These are phyloP conservation scores for Calliopum simillimum DNA, from an alignment of 2,888 invertebrate genomes.

Conservation along the genomic window DNA sequence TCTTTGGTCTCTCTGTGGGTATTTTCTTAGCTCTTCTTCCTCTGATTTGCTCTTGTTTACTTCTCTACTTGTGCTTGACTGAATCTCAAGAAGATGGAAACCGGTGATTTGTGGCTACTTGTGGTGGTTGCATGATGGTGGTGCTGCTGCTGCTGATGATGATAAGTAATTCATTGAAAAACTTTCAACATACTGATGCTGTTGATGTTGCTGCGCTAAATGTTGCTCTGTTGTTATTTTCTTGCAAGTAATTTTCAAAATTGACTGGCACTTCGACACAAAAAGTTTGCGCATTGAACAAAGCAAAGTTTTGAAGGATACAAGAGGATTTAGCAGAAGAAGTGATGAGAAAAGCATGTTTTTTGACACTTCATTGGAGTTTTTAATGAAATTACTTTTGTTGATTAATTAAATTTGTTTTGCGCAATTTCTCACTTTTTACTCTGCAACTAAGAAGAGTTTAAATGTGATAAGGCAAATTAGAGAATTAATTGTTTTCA, in stretches of 20 bases:
- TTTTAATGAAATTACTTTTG: constrained; percentile 35
- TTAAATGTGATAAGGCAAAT: neutral
- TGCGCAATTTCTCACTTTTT: constrained; percentile 27
- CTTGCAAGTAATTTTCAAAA: neutral
- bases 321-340: too few species aligned
- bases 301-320: neutral
- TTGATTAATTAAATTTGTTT: constrained; percentile 42
- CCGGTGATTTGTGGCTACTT: constrained; percentile 16
- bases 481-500: neutral
- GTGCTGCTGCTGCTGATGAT: too few species aligned
- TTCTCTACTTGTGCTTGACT: neutral
- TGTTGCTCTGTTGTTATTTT: constrained; percentile 4
- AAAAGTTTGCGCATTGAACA: constrained; percentile 12
- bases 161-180: constrained; percentile 32
- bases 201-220: neutral
- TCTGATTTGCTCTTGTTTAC: too few species aligned
- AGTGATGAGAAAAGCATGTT: neutral
- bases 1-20: constrained; percentile 14
- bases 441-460: constrained; percentile 24
- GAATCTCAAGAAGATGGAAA: neutral
- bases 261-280: neutral
- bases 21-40: neutral
- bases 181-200: constrained; percentile 17
- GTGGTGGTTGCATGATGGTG: too few species aligned
- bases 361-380: constrained; percentile 14